A percentile compares a stretch with the other conserved stretches of the same genome.
phyloP scores from a whole-genome alignment of 2,113 vertebrate species.

The Osmerus eperlanus region DNA sequence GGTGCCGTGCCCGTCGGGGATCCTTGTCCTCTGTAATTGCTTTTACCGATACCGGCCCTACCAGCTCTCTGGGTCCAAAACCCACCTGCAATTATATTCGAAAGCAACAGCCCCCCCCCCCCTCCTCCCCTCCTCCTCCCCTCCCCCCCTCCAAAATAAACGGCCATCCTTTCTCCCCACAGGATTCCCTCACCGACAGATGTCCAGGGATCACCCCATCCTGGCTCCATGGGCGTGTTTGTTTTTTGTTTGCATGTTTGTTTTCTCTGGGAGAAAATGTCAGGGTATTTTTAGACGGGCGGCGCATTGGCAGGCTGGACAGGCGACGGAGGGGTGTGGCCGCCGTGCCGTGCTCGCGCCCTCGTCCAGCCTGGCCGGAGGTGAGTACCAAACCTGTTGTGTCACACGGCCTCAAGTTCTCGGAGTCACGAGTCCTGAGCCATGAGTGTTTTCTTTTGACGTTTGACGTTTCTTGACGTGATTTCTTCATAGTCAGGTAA shows the following conservation, averaged over 20 bases:
- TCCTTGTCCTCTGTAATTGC: slow-evolving; percentile 42
- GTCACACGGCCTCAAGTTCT: background rate
- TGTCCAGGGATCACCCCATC: slow-evolving; percentile 61
- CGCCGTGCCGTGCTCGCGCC: slow-evolving; percentile 11
- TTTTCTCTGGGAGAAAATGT: slow-evolving; percentile 41
- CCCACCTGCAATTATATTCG: slow-evolving; percentile 28
- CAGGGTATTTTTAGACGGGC: slow-evolving; percentile 53
- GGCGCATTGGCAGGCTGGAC: slow-evolving; percentile 32
- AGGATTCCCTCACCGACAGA: slow-evolving; percentile 50
- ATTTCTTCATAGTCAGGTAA: background rate
- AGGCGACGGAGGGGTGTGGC: slow-evolving; percentile 7
- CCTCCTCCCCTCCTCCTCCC: too few relatives aligned
- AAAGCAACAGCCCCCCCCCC: slow-evolving; percentile 10
- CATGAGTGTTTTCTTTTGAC: background rate
- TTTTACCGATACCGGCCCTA: slow-evolving; percentile 23
- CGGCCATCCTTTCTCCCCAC: slow-evolving; percentile 44
- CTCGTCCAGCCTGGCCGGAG: slow-evolving; percentile 37
- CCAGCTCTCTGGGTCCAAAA: slow-evolving; percentile 12
- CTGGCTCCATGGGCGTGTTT: slow-evolving; percentile 18
- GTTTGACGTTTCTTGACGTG: background rate
- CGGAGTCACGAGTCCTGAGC: too few relatives aligned
- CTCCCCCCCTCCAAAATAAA: slow-evolving; percentile 42
- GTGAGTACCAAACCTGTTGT: background rate
- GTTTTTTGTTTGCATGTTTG: slow-evolving; percentile 40
- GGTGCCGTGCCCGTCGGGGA: slow-evolving; percentile 22